phyloP scores from a whole-genome alignment of 2,113 vertebrate genomes.

The Austrofundulus limnaeus region DNA sequence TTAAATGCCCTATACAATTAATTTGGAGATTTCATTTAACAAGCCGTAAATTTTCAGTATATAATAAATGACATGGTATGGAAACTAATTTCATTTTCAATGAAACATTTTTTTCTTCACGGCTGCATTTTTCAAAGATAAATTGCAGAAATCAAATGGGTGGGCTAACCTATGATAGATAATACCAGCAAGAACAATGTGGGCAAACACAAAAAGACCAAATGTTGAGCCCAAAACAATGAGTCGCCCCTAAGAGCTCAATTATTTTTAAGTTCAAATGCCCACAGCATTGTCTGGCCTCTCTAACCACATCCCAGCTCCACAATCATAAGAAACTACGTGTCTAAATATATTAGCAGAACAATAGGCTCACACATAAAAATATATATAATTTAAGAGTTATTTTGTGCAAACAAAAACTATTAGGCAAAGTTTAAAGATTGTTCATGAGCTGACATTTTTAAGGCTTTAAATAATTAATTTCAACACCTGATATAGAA shows the following conservation, averaged over 20 bases:
- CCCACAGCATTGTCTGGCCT: constrained; percentile 7
- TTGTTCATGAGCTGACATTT: too few species aligned
- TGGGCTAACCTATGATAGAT: constrained; percentile 16
- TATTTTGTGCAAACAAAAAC: too few species aligned
- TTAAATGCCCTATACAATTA: constrained; percentile 11
- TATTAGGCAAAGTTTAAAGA: too few species aligned
- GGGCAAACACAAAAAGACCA: background rate
- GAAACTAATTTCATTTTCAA: constrained; percentile 23
- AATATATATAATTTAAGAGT: too few species aligned
- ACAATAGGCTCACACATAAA: too few species aligned
- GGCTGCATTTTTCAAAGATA: constrained; percentile 4
- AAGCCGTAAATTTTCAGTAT: constrained; percentile 1
- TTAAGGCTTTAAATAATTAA: too few species aligned
- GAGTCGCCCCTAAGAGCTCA: background rate
- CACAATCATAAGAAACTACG: background rate
- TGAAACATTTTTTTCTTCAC: constrained; percentile 19
- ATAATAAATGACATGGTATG: constrained; percentile 19
- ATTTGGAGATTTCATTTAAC: constrained; percentile 1
- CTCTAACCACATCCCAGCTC: background rate
- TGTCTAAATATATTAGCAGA: too few species aligned
- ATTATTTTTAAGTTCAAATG: background rate
- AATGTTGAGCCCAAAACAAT: background rate
- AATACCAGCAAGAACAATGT: constrained; percentile 3
- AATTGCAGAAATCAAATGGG: background rate
- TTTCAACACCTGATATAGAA: too few species aligned